Percentiles rank a stretch among this genome's conserved stretches.
phyloP scores from a whole-genome alignment of 2,797 vertebrate genomes.

The Gallinago nigripennis region DNA sequence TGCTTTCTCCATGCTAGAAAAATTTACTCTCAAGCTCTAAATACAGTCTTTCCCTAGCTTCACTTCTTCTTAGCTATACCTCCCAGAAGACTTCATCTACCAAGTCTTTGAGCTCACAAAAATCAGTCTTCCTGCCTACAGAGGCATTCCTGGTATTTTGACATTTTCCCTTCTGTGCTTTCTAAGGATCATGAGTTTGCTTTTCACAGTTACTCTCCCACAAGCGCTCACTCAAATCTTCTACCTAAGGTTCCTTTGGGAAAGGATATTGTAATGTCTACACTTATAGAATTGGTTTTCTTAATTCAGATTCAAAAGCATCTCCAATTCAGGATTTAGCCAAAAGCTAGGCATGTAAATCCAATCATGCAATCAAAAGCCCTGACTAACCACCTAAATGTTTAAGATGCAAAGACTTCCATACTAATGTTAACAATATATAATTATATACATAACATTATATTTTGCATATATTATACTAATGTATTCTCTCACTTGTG shows the following conservation, averaged over 20 bases:
- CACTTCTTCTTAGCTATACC: background rate
- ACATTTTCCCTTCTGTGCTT: background rate
- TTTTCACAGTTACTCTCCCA: background rate
- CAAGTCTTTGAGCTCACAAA: background rate
- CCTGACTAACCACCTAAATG: background rate
- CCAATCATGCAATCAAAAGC: background rate
- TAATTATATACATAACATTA: background rate
- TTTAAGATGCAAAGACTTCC: background rate
- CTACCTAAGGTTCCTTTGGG: background rate
- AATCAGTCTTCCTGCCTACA: background rate
- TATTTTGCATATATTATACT: background rate
- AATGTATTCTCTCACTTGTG: background rate
- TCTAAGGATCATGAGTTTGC: background rate
- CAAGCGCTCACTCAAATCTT: background rate
- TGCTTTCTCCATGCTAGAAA: background rate
- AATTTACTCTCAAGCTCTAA: background rate
- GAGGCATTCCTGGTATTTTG: background rate
- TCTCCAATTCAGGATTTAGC: background rate
- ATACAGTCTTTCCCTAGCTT: background rate
- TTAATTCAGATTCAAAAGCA: background rate
- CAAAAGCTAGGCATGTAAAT: background rate
- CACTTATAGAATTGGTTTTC: background rate
- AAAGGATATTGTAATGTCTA: background rate
- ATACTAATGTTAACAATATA: background rate
- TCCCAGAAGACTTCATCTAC: background rate